Conservation (phyloP, 2,888 invertebrate genomes). For the Heliconius erato region DNA sequence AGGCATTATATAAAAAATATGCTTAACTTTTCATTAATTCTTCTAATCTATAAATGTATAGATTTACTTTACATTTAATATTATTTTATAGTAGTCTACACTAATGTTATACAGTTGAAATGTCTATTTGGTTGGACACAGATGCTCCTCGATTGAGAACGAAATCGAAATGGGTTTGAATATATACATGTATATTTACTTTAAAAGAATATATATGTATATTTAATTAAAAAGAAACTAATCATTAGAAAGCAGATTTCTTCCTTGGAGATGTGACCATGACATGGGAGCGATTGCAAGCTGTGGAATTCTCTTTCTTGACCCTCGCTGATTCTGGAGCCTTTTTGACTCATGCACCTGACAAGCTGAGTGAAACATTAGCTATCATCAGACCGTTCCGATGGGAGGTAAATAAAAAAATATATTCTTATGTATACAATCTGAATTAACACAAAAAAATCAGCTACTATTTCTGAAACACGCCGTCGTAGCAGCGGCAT, state of each 20-base stretch:
- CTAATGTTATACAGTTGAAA: neutral
- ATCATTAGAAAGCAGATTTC: conserved; percentile 88
- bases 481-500: neutral
- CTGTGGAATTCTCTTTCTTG: conserved; percentile 91
- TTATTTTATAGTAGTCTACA: neutral
- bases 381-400: conserved; percentile 91
- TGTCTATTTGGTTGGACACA: neutral
- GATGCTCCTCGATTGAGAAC: no score
- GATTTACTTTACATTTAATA: no score
- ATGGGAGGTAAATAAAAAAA: conserved; percentile 84
- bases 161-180: no score
- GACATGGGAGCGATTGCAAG: conserved; percentile 89
- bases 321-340: conserved; percentile 92
- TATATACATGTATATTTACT: no score
- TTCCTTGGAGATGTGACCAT: conserved; percentile 91
- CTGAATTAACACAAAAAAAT: neutral
- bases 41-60: neutral
- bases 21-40: neutral
- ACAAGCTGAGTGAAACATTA: conserved; percentile 89
- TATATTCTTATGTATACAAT: neutral
- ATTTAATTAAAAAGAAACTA: no score
- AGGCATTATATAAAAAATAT: neutral
- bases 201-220: no score
- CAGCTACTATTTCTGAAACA: neutral
- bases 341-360: conserved; percentile 91